These are phyloP conservation scores for Calyptommatus sinebrachiatus DNA, from an alignment of 2,113 vertebrate genomes.

Conservation along the genomic window DNA sequence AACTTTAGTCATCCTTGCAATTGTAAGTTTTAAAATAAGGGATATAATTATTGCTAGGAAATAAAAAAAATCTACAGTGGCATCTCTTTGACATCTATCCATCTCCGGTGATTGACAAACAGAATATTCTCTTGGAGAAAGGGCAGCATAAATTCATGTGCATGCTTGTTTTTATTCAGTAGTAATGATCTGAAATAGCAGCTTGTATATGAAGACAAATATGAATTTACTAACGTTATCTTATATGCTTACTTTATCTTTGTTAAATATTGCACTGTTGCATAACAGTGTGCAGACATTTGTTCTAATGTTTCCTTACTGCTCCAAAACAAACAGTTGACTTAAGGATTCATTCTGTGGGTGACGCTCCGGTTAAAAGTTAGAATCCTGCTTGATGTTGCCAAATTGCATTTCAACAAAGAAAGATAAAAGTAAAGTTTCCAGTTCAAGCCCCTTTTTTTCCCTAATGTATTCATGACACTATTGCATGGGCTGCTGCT, in stretches of 20 bases:
- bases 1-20: slow-evolving; percentile 76
- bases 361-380: too few relatives aligned
- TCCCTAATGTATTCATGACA: too few relatives aligned
- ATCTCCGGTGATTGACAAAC: neutral
- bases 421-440: too few relatives aligned
- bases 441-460: too few relatives aligned
- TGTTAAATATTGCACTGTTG: neutral
- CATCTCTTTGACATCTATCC: neutral
- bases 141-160: too few relatives aligned
- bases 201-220: neutral
- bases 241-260: neutral
- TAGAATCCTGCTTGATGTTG: too few relatives aligned
- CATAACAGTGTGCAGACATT: neutral
- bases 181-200: neutral
- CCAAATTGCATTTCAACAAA: neutral
- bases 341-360: too few relatives aligned
- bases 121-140: neutral
- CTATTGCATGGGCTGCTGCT: too few relatives aligned
- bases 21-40: slow-evolving; percentile 87
- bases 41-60: slow-evolving; percentile 77
- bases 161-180: neutral
- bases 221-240: neutral
- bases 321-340: neutral
- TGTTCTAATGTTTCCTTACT: neutral
- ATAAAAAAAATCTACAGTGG: slow-evolving; percentile 29